These are phyloP conservation scores for Rhagologus leucostigma DNA, from an alignment of 2,113 vertebrate genomes.

Conservation along the genomic window DNA sequence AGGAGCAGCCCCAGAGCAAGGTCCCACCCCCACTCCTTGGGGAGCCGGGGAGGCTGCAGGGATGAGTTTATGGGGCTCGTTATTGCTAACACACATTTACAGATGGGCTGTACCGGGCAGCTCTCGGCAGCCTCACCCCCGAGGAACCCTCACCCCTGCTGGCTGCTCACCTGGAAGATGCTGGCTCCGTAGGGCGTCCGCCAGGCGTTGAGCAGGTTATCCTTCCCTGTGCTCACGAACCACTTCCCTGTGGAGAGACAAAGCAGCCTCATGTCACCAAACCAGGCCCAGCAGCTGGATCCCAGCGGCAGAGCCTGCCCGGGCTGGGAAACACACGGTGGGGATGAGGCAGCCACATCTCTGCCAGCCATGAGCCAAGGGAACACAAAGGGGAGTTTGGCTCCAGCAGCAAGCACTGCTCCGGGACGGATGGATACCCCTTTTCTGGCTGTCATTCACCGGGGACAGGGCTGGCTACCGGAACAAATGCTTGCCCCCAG, in stretches of 20 bases:
- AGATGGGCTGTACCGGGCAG: background rate
- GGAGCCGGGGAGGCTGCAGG: background rate
- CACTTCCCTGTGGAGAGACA: conserved; percentile 76
- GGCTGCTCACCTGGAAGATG: conserved; percentile 80
- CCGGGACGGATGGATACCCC: background rate
- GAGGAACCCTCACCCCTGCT: rapidly evolving
- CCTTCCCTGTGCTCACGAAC: conserved; percentile 88
- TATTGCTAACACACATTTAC: no score
- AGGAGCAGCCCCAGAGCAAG: background rate
- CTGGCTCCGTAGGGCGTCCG: conserved; percentile 76
- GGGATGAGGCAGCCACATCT: background rate
- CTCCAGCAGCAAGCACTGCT: background rate
- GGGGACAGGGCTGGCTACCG: background rate
- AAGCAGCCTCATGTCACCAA: background rate
- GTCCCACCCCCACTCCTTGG: rapidly evolving
- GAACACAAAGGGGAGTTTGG: background rate
- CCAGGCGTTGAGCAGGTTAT: conserved; percentile 81
- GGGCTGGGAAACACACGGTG: background rate
- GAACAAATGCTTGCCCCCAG: no score
- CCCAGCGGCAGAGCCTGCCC: background rate
- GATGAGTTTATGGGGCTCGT: rapidly evolving
- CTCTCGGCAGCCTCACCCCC: background rate
- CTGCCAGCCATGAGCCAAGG: background rate
- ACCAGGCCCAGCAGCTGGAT: background rate
- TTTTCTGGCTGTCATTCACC: background rate